These are phyloP conservation scores for Lepisosteus osseus DNA, from an alignment of 2,113 vertebrate species.

Conservation along the genomic window DNA sequence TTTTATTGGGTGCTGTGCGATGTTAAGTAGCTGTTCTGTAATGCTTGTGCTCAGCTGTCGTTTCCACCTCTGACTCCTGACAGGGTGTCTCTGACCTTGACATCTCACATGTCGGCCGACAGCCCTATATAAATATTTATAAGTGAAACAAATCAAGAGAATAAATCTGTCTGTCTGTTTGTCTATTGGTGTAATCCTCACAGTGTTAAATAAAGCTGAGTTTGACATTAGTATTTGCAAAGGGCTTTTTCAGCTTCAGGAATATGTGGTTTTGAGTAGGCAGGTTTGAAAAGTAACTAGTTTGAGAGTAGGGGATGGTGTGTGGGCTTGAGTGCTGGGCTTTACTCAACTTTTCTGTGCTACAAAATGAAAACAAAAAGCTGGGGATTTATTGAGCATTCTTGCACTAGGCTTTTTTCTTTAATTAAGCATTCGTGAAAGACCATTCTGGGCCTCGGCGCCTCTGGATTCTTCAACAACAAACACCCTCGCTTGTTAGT, in stretches of 20 bases:
- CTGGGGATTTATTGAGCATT: no score
- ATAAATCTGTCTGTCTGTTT: slow-evolving; percentile 24
- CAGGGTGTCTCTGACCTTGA: slow-evolving; percentile 41
- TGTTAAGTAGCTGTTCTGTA: slow-evolving; percentile 51
- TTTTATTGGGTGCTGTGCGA: slow-evolving; percentile 53
- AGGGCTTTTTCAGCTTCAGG: background rate
- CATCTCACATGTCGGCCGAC: slow-evolving; percentile 21
- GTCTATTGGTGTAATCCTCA: slow-evolving; percentile 7
- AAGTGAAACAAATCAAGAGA: slow-evolving; percentile 20
- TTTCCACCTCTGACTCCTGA: slow-evolving; percentile 34
- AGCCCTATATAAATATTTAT: slow-evolving; percentile 38
- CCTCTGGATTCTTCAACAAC: no score
- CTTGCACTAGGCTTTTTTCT: no score
- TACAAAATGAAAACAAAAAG: no score
- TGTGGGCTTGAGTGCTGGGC: no score
- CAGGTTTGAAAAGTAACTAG: no score
- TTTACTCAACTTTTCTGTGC: no score
- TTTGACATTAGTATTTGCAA: slow-evolving; percentile 14
- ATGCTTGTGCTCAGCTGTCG: slow-evolving; percentile 30
- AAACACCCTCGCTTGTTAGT: no score
- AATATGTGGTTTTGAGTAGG: background rate
- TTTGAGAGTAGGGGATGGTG: no score
- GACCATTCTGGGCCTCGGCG: no score
- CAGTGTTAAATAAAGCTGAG: slow-evolving; percentile 21
- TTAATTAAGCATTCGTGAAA: no score